Percentiles rank a stretch among this genome's conserved stretches.
Evolutionary conservation across 2,113 vertebrate species (phyloP).

Genomic region (Anarrhichthys ocellatus): DNA sequence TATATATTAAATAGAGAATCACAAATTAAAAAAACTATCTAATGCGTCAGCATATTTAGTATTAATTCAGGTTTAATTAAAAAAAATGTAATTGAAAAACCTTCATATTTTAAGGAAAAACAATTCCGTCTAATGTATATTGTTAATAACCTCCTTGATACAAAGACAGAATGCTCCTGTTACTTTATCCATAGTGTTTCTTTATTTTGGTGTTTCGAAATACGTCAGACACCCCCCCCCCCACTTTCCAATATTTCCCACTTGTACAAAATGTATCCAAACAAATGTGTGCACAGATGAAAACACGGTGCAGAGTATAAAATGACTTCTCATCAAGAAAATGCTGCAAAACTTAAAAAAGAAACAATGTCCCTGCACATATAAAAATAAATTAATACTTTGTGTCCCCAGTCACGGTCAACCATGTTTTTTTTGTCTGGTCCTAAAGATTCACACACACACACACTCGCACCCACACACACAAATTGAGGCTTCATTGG

Average conservation of each 20-base stretch:
- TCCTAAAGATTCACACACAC: slow-evolving; percentile 67
- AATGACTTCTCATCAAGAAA: slow-evolving; percentile 74
- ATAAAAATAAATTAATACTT: slow-evolving; percentile 86
- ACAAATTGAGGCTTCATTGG: slow-evolving; percentile 79
- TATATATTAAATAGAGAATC: no score
- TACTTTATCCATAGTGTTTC: slow-evolving; percentile 72
- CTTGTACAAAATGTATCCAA: slow-evolving; percentile 74
- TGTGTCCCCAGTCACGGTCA: slow-evolving; percentile 79
- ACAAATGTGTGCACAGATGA: slow-evolving; percentile 72
- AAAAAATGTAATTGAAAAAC: not conserved
- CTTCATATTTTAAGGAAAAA: not conserved
- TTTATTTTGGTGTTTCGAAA: slow-evolving; percentile 78
- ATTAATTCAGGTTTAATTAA: not conserved
- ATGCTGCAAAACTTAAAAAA: slow-evolving; percentile 76
- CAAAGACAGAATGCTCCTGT: not conserved
- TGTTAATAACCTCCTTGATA: not conserved
- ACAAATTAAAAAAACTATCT: no score
- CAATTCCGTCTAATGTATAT: not conserved
- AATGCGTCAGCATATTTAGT: not conserved
- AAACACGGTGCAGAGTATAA: slow-evolving; percentile 76
- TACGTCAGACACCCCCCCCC: slow-evolving; percentile 34
- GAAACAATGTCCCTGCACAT: slow-evolving; percentile 81
- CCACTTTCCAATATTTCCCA: slow-evolving; percentile 44
- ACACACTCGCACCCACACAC: slow-evolving; percentile 22
- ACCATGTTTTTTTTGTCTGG: slow-evolving; percentile 55